Evolutionary conservation across 2,113 vertebrate genomes (phyloP).

Genomic region (Lichenostomus cassidix): DNA sequence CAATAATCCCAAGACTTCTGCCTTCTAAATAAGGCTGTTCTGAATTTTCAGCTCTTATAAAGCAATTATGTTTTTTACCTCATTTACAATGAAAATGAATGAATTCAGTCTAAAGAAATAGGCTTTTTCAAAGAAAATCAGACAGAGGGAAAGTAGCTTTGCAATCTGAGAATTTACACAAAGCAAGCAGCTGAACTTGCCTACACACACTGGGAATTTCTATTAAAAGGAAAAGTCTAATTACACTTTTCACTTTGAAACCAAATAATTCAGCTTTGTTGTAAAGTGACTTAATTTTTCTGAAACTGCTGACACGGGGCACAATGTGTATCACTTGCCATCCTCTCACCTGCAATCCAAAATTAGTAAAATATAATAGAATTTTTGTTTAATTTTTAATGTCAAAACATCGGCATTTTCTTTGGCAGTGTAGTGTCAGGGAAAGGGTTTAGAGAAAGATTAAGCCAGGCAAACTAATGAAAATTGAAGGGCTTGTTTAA

Average conservation of each 20-base stretch:
- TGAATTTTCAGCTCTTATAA: neutral
- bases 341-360: neutral
- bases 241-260: constrained; percentile 19
- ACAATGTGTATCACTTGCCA: neutral
- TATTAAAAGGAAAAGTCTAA: constrained; percentile 44
- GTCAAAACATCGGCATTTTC: neutral
- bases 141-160: neutral
- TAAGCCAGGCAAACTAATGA: neutral
- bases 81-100: constrained; percentile 24
- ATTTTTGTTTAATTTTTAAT: neutral
- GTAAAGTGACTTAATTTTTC: neutral
- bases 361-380: neutral
- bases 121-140: constrained; percentile 28
- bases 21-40: neutral
- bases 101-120: constrained; percentile 1
- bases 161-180: constrained; percentile 35
- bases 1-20: neutral
- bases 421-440: neutral
- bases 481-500: neutral
- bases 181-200: constrained; percentile 46
- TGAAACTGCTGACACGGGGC: neutral
- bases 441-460: neutral
- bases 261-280: constrained; percentile 4
- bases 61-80: constrained; percentile 3
- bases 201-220: neutral